phyloP scores from a whole-genome alignment of 1,140 invertebrate genomes.

The Drosophila aff. region DNA sequence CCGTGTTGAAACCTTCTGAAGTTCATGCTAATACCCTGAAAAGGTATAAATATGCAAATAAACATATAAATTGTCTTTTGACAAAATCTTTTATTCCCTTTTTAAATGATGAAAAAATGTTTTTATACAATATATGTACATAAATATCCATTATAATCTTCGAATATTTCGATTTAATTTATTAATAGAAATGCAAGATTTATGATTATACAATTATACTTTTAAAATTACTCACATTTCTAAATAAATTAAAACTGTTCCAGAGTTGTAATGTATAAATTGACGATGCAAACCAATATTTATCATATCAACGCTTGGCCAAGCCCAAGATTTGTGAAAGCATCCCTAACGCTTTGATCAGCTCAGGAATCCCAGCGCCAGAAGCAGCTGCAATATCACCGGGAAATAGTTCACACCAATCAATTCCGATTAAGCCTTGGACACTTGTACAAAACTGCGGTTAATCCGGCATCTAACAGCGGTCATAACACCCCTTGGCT shows the following conservation, averaged over 20 bases:
- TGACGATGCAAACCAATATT: neutral
- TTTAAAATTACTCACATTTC: neutral
- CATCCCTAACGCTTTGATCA: neutral
- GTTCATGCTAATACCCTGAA: too few species aligned
- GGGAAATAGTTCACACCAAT: slow-evolving; percentile 34
- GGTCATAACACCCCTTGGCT: slow-evolving; percentile 47
- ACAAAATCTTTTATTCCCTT: too few species aligned
- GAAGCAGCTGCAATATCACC: slow-evolving; percentile 8
- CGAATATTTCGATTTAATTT: neutral
- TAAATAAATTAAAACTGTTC: neutral
- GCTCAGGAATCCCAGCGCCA: neutral
- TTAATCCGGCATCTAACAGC: slow-evolving; percentile 52
- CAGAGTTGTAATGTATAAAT: neutral
- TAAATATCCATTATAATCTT: too few species aligned
- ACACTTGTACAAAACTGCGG: slow-evolving; percentile 48
- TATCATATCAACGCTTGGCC: too few species aligned
- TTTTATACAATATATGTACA: too few species aligned
- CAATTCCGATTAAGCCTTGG: slow-evolving; percentile 31
- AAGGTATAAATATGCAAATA: too few species aligned
- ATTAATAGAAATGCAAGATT: neutral
- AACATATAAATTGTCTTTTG: too few species aligned
- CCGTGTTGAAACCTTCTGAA: too few species aligned
- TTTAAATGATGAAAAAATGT: too few species aligned
- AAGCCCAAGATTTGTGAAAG: neutral
- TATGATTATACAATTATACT: neutral